phyloP scores from a whole-genome alignment of 1,140 invertebrate genomes.

The Hyphantria cunea region DNA sequence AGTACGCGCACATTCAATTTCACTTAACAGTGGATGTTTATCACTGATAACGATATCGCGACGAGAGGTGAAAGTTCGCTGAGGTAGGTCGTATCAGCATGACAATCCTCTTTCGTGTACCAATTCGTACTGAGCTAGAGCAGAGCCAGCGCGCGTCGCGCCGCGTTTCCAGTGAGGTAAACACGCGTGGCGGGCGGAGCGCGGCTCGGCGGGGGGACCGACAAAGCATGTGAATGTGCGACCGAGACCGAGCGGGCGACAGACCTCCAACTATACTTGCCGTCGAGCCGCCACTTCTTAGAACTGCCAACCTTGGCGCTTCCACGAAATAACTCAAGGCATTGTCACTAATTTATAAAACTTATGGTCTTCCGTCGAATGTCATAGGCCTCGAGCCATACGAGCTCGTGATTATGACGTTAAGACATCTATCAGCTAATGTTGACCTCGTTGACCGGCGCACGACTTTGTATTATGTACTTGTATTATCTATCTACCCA shows the following conservation, averaged over 20 bases:
- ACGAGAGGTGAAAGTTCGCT: constrained; percentile 75
- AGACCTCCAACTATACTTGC: constrained; percentile 29
- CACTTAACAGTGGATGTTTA: constrained; percentile 69
- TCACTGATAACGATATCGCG: constrained; percentile 74
- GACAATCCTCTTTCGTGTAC: constrained; percentile 54
- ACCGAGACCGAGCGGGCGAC: constrained; percentile 36
- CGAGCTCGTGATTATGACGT: constrained; percentile 38
- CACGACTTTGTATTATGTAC: constrained; percentile 40
- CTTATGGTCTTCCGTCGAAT: constrained; percentile 55
- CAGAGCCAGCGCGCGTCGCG: constrained; percentile 37
- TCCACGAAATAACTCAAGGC: constrained; percentile 73
- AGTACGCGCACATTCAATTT: constrained; percentile 76
- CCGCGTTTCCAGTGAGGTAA: constrained; percentile 29
- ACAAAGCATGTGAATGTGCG: constrained; percentile 23
- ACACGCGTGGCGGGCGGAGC: constrained; percentile 32
- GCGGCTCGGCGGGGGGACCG: constrained; percentile 24
- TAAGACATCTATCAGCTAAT: constrained; percentile 33
- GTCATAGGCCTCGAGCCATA: constrained; percentile 33
- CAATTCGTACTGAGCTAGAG: constrained; percentile 57
- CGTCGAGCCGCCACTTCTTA: constrained; percentile 65
- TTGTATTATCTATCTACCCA: constrained; percentile 43
- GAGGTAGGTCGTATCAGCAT: constrained; percentile 44
- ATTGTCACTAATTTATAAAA: constrained; percentile 79
- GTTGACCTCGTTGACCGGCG: constrained; percentile 40
- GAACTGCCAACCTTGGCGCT: constrained; percentile 74